phyloP scores from a whole-genome alignment of 1,140 invertebrate genomes.

The Hycleus phaleratus region DNA sequence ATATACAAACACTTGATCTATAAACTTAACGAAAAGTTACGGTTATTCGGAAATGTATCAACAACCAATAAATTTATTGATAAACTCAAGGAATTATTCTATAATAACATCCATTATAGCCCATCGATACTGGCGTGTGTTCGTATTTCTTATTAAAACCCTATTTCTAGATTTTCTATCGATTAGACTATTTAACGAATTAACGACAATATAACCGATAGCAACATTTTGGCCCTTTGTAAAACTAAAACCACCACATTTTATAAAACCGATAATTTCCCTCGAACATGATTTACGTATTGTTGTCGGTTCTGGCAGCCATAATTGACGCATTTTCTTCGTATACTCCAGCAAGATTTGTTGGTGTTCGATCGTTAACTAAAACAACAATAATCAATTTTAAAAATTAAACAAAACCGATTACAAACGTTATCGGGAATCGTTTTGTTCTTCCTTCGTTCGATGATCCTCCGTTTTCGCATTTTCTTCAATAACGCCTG shows the following conservation, averaged over 20 bases:
- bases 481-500: constrained; percentile 51
- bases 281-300: constrained; percentile 56
- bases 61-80: background rate
- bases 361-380: constrained; percentile 31
- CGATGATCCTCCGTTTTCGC: constrained; percentile 43
- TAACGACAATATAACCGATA: constrained; percentile 58
- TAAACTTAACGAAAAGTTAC: background rate
- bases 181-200: constrained; percentile 41
- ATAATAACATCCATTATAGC: constrained; percentile 27
- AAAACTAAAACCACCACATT: constrained; percentile 61
- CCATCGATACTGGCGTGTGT: constrained; percentile 30
- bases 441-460: no score
- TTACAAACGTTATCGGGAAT: no score
- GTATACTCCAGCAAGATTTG: constrained; percentile 47
- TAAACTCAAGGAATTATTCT: constrained; percentile 18
- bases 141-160: constrained; percentile 34
- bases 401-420: background rate
- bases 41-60: background rate
- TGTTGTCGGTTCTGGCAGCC: constrained; percentile 52
- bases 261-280: constrained; percentile 66
- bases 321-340: constrained; percentile 56
- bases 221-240: constrained; percentile 54
- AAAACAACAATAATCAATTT: constrained; percentile 16
- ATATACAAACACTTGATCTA: background rate
- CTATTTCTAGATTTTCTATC: constrained; percentile 16